Base-by-base conservation (phyloP, 92 coral and sea anemone species). In the Plumapathes pennacea region DNA sequence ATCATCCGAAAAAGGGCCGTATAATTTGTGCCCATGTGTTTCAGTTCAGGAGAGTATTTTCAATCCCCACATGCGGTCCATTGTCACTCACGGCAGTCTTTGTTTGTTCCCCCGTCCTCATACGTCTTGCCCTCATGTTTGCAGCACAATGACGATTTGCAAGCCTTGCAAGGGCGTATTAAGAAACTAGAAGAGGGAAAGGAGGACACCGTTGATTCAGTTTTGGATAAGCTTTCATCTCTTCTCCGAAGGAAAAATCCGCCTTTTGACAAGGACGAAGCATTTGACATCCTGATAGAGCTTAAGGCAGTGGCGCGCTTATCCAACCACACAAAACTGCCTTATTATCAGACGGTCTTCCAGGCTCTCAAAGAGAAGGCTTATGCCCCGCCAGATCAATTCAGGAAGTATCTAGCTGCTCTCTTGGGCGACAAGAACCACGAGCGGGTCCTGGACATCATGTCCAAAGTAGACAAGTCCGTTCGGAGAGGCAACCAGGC, bases 291-390 rank as follows among this genome's bases (percentile, higher is more conserved):
- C 21, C 21, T 45, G 51, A 45, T 45, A 10, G 51, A 45, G 21
- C 51, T 45, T 21, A 45, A 45, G 25, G 51, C 51, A 30, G 51
- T 45, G 15, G 51, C 51, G 11, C 15, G 51, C 9, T 45, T 30
- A 11, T 45, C 51, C 17, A 45, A 15, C 51, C 51, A 15, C 18
- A 4, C 46, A 17, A 45, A 45, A 15, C 25, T 45, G 51, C 28
- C 21, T 11, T 45, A 45, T 15, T 0, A 8, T 19, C 17, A 45
- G 17, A 19, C 51, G 11, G 51, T 45, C 9, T 45, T 45, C 25
- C 51, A 45, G 25, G 51, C 51, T 19, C 51, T 45, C 51, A 45
- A 7, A 11, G 51, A 45, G 17, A 45, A 13, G 51, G 17, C 51
- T 11, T 45, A 0, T 21, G 6, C 28, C 18, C 51, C 51, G 11